Percentiles rank a stretch among this genome's conserved stretches.
Conservation (phyloP, 2,113 vertebrate genomes). For the Sciurus niger region DNA sequence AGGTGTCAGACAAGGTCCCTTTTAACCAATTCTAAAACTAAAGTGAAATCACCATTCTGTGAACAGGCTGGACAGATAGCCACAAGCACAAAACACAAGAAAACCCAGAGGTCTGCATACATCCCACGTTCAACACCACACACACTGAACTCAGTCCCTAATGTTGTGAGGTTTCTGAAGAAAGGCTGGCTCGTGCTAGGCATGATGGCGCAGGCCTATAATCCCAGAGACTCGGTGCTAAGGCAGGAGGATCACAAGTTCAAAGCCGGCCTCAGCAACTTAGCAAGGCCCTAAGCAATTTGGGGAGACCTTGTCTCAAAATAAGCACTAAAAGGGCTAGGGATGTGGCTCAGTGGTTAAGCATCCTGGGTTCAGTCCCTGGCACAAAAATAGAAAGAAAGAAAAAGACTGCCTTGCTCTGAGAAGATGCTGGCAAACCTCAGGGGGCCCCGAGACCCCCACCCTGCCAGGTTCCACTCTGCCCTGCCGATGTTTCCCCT, state of each 20-base stretch:
- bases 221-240: no score
- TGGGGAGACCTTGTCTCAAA: no score
- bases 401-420: background rate
- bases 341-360: no score
- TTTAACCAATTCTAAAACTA: background rate
- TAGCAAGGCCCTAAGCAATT: no score
- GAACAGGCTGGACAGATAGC: background rate
- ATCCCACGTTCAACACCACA: background rate
- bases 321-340: no score
- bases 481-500: fast-evolving
- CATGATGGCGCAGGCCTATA: no score
- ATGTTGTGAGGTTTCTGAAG: no score
- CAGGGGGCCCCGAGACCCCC: fast-evolving
- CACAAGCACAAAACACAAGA: no score
- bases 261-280: no score
- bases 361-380: no score
- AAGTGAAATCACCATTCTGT: fast-evolving
- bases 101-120: background rate
- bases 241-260: no score
- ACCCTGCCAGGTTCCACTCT: fast-evolving
- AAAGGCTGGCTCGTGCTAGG: background rate
- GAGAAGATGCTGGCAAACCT: background rate
- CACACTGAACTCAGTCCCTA: background rate
- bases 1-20: background rate
- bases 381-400: no score